Percentiles rank a stretch among this genome's conserved stretches.
Evolutionary conservation across 2,113 vertebrate genomes (phyloP).

Genomic region (Dicrurus megarhynchus): DNA sequence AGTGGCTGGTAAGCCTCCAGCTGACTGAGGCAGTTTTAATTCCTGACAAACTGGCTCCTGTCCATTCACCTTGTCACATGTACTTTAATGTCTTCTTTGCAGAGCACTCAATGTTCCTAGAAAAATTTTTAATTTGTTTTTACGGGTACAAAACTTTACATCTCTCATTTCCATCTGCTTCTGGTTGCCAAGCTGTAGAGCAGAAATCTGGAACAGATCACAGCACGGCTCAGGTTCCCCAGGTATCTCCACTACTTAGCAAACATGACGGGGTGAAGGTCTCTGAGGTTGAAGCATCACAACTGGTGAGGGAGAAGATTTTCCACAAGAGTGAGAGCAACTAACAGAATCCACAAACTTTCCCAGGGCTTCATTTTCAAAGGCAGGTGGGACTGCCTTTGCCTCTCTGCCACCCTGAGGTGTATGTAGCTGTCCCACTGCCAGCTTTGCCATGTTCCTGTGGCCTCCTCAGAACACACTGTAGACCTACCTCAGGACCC

Average conservation of each 20-base stretch:
- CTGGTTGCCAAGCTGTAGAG: background rate
- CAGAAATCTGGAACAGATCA: background rate
- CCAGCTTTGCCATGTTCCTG: background rate
- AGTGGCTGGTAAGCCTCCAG: conserved; percentile 31
- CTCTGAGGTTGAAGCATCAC: background rate
- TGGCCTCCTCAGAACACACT: background rate
- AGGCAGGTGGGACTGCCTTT: background rate
- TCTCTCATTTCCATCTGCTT: background rate
- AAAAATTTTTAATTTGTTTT: background rate
- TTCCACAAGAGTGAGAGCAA: background rate
- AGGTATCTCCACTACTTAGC: background rate
- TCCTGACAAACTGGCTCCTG: background rate
- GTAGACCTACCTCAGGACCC: background rate
- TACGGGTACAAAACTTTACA: background rate
- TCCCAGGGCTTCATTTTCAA: background rate
- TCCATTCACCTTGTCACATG: background rate
- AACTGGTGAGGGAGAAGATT: background rate
- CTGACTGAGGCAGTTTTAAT: conserved; percentile 43
- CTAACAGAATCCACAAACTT: background rate
- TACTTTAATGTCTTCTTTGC: background rate
- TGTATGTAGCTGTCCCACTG: accelerated
- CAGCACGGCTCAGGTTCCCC: background rate
- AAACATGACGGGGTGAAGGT: background rate
- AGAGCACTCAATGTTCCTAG: background rate
- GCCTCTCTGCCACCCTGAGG: background rate